Evolutionary conservation across 1,140 invertebrate species (phyloP), one percentile per base, ranked within the genome.

Genomic region (Orchesella cincta): DNA sequence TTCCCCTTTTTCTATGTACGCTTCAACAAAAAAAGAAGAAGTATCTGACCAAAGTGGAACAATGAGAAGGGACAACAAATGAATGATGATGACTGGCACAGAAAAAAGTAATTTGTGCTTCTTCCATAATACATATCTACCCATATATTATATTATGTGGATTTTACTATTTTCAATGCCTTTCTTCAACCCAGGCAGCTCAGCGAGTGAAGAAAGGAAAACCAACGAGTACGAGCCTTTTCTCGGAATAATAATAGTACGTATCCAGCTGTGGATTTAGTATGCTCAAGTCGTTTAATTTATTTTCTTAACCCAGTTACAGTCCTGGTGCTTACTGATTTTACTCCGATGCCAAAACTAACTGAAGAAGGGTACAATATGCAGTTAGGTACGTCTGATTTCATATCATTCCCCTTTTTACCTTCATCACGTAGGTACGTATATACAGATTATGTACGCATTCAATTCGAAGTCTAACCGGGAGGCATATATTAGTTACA

Each of bases 281-380:
- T 67, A 23, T 33, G 62, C 29, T 5, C 31, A 31, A 67, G 23
- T 29, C 62, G 31, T 67, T 67, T 67, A 67, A 67, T 67, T 67
- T 67, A 67, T 67, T 67, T 67, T 67, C 62, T 67, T 67, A 67
- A 67, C 62, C 62, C 62, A 67, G 62, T 67, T 67, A 67, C 62
- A 67, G 12, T 29, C 12, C 31, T 8, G 8, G 28, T 31, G 23
- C 31, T 29, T 67, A 67, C 62, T 29, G n/a, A n/a, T n/a, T n/a
- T n/a, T n/a, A n/a, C n/a, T n/a, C n/a, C n/a, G n/a, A n/a, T n/a
- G n/a, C n/a, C n/a, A n/a, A n/a, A n/a, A n/a, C n/a, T n/a, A n/a
- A n/a, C n/a, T n/a, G n/a, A n/a, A n/a, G n/a, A n/a, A n/a, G n/a
- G n/a, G n/a, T n/a, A n/a, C n/a, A n/a, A n/a, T n/a, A n/a, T n/a